A percentile compares a stretch with the other conserved stretches of the same genome.
phyloP scores from a whole-genome alignment of 2,888 invertebrate genomes.

The Theristus sp. region DNA sequence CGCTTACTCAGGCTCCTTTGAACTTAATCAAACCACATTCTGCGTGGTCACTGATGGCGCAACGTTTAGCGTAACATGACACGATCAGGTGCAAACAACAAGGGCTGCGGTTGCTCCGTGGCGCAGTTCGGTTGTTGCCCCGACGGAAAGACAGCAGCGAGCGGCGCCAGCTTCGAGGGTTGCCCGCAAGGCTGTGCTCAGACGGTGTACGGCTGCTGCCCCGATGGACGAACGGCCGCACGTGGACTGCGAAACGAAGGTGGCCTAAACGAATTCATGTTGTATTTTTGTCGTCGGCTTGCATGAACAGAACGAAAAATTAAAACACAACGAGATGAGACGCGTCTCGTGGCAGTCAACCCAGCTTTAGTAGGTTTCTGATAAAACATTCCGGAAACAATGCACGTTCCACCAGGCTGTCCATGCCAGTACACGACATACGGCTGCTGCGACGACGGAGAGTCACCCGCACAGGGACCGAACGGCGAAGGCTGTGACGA shows the following conservation, averaged over 20 bases:
- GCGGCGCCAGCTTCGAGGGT: slow-evolving; percentile 51
- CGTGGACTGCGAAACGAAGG: neutral
- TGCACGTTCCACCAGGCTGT: too few species aligned
- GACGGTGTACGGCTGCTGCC: slow-evolving; percentile 27
- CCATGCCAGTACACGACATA: slow-evolving; percentile 28
- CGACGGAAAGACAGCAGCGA: slow-evolving; percentile 38
- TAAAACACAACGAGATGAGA: too few species aligned
- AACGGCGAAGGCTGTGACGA: slow-evolving; percentile 44
- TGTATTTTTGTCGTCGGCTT: neutral
- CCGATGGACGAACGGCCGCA: slow-evolving; percentile 21
- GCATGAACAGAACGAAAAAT: neutral
- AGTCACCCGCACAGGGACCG: slow-evolving; percentile 66
- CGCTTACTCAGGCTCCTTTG: too few species aligned
- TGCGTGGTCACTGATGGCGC: too few species aligned
- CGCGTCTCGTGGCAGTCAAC: too few species aligned
- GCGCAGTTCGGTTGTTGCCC: slow-evolving; percentile 40
- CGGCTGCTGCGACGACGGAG: slow-evolving; percentile 70
- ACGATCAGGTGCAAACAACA: slow-evolving; percentile 20
- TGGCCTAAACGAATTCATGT: neutral
- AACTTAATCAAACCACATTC: too few species aligned
- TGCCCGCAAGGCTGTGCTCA: slow-evolving; percentile 42
- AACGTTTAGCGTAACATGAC: too few species aligned
- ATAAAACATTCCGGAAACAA: too few species aligned
- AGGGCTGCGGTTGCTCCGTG: slow-evolving; percentile 31
- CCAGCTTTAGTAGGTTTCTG: too few species aligned